phyloP scores from a whole-genome alignment of 2,888 invertebrate genomes.

The Monochamus alternatus region DNA sequence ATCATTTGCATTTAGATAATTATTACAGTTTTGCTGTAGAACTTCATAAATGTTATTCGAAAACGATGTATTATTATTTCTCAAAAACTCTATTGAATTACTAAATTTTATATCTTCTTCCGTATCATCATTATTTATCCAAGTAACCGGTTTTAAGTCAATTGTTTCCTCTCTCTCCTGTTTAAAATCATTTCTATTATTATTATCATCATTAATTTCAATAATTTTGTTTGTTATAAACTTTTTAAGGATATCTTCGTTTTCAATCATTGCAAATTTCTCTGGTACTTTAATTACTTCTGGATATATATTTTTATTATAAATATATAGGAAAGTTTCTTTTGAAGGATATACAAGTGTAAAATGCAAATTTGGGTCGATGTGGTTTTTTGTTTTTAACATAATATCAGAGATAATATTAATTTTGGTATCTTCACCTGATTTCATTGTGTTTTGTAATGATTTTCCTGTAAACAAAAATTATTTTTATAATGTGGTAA shows the following conservation, averaged over 20 bases:
- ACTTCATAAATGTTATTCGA: not conserved
- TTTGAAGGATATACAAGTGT: constrained; percentile 42
- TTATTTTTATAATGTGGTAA: too few relatives aligned
- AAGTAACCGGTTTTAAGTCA: not conserved
- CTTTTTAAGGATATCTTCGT: constrained; percentile 8
- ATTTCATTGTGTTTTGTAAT: constrained; percentile 14
- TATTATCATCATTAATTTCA: not conserved
- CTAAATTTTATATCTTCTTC: not conserved
- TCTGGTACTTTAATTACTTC: constrained; percentile 31
- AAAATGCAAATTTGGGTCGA: constrained; percentile 49
- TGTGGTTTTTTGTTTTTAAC: constrained; percentile 42
- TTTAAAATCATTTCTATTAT: not conserved
- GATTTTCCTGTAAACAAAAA: not conserved
- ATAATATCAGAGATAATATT: constrained; percentile 46
- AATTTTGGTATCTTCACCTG: constrained; percentile 29
- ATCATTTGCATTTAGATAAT: not conserved
- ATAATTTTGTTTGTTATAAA: constrained; percentile 29
- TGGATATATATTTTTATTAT: constrained; percentile 45
- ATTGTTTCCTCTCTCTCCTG: not conserved
- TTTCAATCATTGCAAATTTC: not conserved
- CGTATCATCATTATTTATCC: not conserved
- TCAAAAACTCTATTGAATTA: not conserved
- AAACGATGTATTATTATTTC: not conserved
- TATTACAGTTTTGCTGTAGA: not conserved
- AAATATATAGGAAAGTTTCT: constrained; percentile 43